Base-by-base conservation (phyloP, 2,113 vertebrate species). In the Trogon surrucura region DNA sequence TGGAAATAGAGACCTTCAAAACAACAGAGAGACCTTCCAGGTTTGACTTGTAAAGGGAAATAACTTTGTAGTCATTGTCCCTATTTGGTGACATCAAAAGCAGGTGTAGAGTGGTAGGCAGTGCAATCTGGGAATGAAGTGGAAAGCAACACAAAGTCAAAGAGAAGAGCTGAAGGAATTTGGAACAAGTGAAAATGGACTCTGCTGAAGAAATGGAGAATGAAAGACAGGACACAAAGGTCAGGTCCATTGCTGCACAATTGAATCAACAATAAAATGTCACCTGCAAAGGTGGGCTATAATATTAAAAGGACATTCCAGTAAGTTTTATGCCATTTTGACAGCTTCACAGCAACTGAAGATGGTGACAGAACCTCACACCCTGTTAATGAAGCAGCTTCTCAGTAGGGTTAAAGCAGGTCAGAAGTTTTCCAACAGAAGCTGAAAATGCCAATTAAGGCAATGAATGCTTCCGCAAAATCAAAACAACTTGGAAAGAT, bases 1-100 rank as follows among this genome's bases (percentile, higher is more conserved):
- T 74, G 95, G 96, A 95, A 97, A 96, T 69, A 87, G 88, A 96
- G 51, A 71, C 69, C 69, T 73, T 54, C 51, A 73, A 54, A 95
- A 69, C 88, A 94, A 95, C 78, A 95, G 93, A 93, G 88, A 80
- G 85, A 95, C 93, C 91, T 94, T 95, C 93, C 70, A 94, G 91
- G 86, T 95, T 92, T 95, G 83, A 92, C 95, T 91, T 89, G 78
- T 93, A 93, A 94, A 96, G 83, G 73, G 89, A 89, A 93, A 91
- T 82, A 87, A 73, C 92, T 95, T 96, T 79, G 64, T 93, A 84
- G 66, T 58, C 79, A 50, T 95, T 93, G 95, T 95, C 93, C 85
- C 90, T 90, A 1, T 79, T 95, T 71, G 90, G 93, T 61, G 77
- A 91, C 88, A 92, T 96, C 92, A 94, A 93, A 96, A 87, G 66